Percentiles rank a stretch among this genome's conserved stretches.
These are phyloP conservation scores for Lonchura striata DNA, from an alignment of 2,113 vertebrate genomes.

Conservation along the genomic window DNA sequence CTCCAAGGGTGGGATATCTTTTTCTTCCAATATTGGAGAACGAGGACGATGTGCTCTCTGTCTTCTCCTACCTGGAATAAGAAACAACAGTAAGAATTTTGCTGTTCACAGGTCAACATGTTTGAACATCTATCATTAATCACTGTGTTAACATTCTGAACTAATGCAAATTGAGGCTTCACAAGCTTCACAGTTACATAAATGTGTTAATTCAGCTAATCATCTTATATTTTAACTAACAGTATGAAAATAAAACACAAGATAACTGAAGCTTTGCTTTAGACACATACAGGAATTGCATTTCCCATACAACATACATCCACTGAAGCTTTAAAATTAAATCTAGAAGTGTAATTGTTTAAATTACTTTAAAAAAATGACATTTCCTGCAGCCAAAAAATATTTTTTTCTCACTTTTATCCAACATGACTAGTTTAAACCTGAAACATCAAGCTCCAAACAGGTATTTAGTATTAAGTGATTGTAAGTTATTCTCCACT, in stretches of 20 bases:
- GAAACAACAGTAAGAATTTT: neutral
- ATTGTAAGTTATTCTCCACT: neutral
- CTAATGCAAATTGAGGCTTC: neutral
- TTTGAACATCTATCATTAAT: neutral
- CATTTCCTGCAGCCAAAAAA: neutral
- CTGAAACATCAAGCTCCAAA: neutral
- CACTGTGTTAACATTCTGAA: neutral
- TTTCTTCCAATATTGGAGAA: slow-evolving; percentile 92
- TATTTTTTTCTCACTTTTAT: neutral
- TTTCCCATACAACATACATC: neutral
- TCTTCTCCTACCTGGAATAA: slow-evolving; percentile 84
- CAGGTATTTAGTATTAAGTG: neutral
- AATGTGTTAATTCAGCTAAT: neutral
- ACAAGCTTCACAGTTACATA: neutral
- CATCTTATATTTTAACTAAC: neutral
- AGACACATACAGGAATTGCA: neutral
- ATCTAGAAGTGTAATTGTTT: neutral
- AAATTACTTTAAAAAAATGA: neutral
- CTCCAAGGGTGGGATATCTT: slow-evolving; percentile 88
- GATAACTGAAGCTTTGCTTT: neutral
- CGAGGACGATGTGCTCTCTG: slow-evolving; percentile 84
- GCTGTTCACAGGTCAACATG: neutral
- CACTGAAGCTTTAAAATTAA: neutral
- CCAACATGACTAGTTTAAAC: neutral
- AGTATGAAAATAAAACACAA: neutral